Evolutionary conservation across 2,113 vertebrate species (phyloP), one percentile per base, ranked within the genome.

Genomic region (Microcebus griseorufus): DNA sequence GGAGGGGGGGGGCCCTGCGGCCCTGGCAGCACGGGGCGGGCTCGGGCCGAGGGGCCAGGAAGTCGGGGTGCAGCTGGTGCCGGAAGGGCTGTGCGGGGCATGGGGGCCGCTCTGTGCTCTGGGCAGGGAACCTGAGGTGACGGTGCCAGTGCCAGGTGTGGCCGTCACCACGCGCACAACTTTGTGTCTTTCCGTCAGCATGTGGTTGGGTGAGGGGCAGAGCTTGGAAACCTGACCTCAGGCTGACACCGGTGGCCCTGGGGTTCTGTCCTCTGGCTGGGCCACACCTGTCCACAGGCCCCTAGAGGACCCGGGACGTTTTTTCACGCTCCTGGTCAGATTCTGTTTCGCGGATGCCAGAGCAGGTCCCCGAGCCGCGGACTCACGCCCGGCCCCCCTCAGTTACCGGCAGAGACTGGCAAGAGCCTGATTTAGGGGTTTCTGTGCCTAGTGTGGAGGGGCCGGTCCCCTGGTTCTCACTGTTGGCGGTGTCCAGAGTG

Each of bases 391-490:
- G 0, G 5, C 70, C 8, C 2, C 42, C 42, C 23, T 22, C 14
- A 11, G 48, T 10, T 18, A 51, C 1, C 20, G 5, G 11, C 17
- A 7, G 37, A 48, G 18, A 23, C 39, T 0, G 14, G 42, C 39
- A 11, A 23, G 39, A 23, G 18, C 3, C 62, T 32, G 64, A 16
- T 45, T 29, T 22, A 37, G 42, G 67, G 48, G 8, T 34, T 13
- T 20, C 0, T 5, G 4, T 16, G 1, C 51, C 10, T 0, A 22
- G 4, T 9, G 16, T n/a, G 22, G 12, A 2, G 37, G 10, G 67
- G 37, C 23, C 45, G n/a, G 16, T 6, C 27, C 13, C 34, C 18
- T 25, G 27, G 39, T 14, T 48, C 48, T 45, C 9, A 2, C 9
- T 5, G 2, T 25, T 0, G 10, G 83, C 20, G 42, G 16, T 3